A percentile compares a stretch with the other conserved stretches of the same genome.
Evolutionary conservation across 2,888 invertebrate genomes (phyloP).

Genomic region (Drosophila merina): DNA sequence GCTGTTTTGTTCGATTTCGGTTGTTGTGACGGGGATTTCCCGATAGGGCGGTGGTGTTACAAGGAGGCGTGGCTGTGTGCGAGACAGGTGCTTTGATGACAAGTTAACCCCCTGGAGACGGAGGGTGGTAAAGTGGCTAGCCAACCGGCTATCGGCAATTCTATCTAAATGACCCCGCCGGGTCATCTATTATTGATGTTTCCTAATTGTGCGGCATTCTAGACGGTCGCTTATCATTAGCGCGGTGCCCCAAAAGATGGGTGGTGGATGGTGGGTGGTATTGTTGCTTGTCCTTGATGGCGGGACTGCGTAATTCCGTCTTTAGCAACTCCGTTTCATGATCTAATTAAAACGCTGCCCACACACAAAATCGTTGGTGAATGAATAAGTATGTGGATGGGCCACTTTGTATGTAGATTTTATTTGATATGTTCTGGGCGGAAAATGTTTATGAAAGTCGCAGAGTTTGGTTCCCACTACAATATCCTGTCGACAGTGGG

Average conservation of each 20-base stretch:
- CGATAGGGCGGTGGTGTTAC: constrained; percentile 18
- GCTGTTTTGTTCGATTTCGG: constrained; percentile 23
- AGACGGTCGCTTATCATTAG: constrained; percentile 31
- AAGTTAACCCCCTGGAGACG: constrained; percentile 19
- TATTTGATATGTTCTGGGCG: constrained; percentile 43
- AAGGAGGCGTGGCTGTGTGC: constrained; percentile 16
- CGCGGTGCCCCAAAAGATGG: constrained; percentile 6
- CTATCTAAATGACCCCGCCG: constrained; percentile 43
- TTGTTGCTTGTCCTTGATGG: constrained; percentile 6
- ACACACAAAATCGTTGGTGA: constrained; percentile 18
- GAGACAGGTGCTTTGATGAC: constrained; percentile 52
- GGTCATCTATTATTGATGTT: constrained; percentile 37
- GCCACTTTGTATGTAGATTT: constrained; percentile 62
- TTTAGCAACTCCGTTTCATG: constrained; percentile 10
- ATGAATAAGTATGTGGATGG: constrained; percentile 1
- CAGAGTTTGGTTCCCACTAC: constrained; percentile 15
- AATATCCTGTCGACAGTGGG: constrained; percentile 21
- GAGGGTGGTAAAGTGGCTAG: constrained; percentile 6
- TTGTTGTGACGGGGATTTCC: constrained; percentile 47
- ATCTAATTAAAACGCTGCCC: constrained; percentile 50
- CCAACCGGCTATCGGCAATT: constrained; percentile 24
- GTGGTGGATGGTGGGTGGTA: not conserved
- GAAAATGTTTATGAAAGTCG: constrained; percentile 39
- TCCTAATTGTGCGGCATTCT: constrained; percentile 38
- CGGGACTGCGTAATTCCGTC: constrained; percentile 10